phyloP scores from a whole-genome alignment of 2,888 invertebrate genomes.

The Chaitophorus viminalis region DNA sequence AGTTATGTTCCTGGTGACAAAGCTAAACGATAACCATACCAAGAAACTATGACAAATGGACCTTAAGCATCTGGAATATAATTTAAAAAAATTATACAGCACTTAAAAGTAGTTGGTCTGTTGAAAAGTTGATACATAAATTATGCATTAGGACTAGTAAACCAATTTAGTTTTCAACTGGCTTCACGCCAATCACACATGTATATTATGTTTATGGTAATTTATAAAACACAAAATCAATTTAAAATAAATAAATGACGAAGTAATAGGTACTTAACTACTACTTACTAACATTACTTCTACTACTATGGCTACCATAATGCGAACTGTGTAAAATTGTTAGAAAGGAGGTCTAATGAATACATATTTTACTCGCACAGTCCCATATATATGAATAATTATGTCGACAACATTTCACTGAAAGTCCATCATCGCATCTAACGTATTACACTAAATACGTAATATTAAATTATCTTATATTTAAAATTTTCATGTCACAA shows the following conservation, averaged over 20 bases:
- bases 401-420: too few species aligned
- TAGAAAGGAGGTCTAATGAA: too few species aligned
- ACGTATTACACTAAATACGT: too few species aligned
- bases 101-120: background rate
- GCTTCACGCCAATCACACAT: background rate
- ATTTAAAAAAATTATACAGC: constrained; percentile 46
- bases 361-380: too few species aligned
- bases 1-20: background rate
- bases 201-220: background rate
- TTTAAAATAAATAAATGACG: background rate
- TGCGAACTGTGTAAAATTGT: too few species aligned
- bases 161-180: background rate
- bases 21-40: background rate
- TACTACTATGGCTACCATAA: too few species aligned
- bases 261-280: background rate
- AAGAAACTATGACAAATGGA: background rate
- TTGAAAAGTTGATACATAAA: background rate
- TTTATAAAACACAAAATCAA: background rate
- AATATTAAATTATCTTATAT: too few species aligned
- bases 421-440: too few species aligned
- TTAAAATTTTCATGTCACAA: too few species aligned
- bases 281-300: too few species aligned
- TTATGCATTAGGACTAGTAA: background rate
- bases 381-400: too few species aligned
- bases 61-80: background rate